These are phyloP conservation scores for Taurulus bubalis DNA, from an alignment of 2,113 vertebrate species.

Conservation along the genomic window DNA sequence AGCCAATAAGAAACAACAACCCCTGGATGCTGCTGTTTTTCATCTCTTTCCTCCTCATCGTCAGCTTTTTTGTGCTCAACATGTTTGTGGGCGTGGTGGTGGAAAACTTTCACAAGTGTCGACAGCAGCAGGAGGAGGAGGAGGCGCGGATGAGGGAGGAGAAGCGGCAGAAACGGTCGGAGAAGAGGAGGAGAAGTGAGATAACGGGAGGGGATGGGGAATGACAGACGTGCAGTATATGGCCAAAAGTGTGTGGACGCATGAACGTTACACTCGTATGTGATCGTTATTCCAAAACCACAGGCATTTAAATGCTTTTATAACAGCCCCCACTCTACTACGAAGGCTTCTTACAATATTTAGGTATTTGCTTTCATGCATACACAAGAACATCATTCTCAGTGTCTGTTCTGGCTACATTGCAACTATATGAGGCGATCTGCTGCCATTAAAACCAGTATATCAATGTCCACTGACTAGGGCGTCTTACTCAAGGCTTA, in stretches of 20 bases:
- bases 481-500: neutral
- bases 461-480: neutral
- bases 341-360: slow-evolving; percentile 4
- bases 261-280: neutral
- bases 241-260: slow-evolving; percentile 11
- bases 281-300: neutral
- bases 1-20: slow-evolving; percentile 93
- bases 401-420: neutral
- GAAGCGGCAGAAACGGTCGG: slow-evolving; percentile 90
- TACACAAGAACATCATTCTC: neutral
- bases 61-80: slow-evolving; percentile 98
- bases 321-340: neutral
- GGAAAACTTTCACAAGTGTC: slow-evolving; percentile 98
- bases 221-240: neutral
- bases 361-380: slow-evolving; percentile 15
- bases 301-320: neutral
- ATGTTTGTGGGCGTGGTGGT: slow-evolving; percentile 98
- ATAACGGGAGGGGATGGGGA: slow-evolving; percentile 13
- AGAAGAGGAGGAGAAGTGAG: slow-evolving; percentile 97
- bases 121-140: slow-evolving; percentile 95
- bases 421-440: neutral
- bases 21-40: slow-evolving; percentile 98
- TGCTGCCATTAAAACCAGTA: slow-evolving; percentile 6
- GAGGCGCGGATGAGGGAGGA: slow-evolving; percentile 91
- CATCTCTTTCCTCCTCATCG: slow-evolving; percentile 97